A percentile compares a stretch with the other conserved stretches of the same genome.
Conservation (phyloP, 2,797 vertebrate genomes). For the Anabacerthia variegaticeps region DNA sequence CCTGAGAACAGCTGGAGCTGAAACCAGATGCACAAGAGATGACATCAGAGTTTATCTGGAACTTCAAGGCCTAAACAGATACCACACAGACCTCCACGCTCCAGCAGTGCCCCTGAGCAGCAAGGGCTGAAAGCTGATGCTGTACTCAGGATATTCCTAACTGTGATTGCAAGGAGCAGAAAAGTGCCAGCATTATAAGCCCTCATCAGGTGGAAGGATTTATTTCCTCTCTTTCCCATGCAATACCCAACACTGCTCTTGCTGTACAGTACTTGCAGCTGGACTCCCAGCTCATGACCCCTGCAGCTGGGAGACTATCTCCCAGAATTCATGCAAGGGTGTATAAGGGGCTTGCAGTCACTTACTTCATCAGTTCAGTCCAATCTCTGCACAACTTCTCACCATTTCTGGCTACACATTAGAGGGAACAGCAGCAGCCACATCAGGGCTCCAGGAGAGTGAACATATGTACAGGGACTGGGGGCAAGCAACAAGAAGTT, state of each 20-base stretch:
- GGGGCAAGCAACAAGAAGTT: background rate
- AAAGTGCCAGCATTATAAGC: background rate
- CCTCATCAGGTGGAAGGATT: background rate
- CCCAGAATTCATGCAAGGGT: background rate
- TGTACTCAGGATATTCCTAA: background rate
- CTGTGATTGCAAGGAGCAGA: fast-evolving
- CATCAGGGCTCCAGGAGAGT: background rate
- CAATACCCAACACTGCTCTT: background rate
- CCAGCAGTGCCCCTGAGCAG: background rate
- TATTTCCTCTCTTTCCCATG: background rate
- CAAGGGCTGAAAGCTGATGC: background rate
- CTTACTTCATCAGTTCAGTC: background rate
- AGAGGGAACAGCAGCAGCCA: background rate
- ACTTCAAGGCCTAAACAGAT: background rate
- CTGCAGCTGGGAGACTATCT: background rate
- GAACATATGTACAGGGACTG: fast-evolving
- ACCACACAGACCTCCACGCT: background rate
- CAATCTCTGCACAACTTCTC: background rate
- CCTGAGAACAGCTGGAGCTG: background rate
- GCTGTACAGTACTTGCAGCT: background rate
- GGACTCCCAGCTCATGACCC: background rate
- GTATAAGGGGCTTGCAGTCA: background rate
- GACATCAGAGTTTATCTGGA: background rate
- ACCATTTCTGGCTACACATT: background rate
- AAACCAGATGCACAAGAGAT: background rate